Percentiles rank a stretch among this genome's conserved stretches.
Conservation (phyloP, 2,113 vertebrate genomes). For the Neogobius melanostomus region DNA sequence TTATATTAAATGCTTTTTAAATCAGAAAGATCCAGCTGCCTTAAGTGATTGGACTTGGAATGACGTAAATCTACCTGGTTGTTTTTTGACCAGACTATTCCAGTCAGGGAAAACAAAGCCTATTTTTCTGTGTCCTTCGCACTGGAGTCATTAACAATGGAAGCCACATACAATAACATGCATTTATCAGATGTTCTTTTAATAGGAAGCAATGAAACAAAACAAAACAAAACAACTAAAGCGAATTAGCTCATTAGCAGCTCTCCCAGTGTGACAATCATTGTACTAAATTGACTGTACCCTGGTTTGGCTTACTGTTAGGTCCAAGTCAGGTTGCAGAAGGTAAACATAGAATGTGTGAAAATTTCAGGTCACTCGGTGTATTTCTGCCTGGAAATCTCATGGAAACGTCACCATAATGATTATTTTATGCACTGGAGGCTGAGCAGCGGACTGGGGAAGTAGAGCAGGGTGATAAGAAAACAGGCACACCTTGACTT, state of each 20-base stretch:
- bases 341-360: not conserved
- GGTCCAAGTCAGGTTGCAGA: not conserved
- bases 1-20: too few relatives aligned
- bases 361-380: not conserved
- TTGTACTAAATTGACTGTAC: not conserved
- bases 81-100: too few relatives aligned
- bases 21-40: too few relatives aligned
- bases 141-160: too few relatives aligned
- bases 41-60: too few relatives aligned
- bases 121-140: too few relatives aligned
- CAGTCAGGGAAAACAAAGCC: too few relatives aligned
- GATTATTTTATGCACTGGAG: not conserved
- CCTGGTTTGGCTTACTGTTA: not conserved
- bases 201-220: not conserved
- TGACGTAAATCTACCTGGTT: too few relatives aligned
- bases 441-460: not conserved
- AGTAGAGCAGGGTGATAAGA: not conserved
- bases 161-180: too few relatives aligned
- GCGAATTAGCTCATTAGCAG: not conserved
- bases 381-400: not conserved
- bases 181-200: too few relatives aligned
- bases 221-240: not conserved
- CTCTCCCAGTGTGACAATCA: not conserved
- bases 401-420: constrained; percentile 5
- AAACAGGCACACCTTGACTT: not conserved